These are phyloP conservation scores for Thamnophis sirtalis DNA, from an alignment of 2,113 vertebrate species.

Conservation along the genomic window DNA sequence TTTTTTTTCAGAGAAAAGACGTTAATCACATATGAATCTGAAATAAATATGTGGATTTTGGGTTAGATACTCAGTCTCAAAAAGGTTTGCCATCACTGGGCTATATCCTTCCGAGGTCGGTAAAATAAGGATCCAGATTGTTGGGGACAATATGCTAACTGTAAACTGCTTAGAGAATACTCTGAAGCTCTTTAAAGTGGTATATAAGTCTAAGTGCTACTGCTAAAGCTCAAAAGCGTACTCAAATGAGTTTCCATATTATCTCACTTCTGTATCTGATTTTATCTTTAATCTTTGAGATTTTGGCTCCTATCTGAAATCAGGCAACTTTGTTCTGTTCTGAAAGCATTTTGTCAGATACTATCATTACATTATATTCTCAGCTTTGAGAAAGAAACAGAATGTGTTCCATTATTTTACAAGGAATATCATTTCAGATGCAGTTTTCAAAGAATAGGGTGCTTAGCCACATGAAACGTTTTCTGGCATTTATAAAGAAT, in stretches of 20 bases:
- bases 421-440: not conserved
- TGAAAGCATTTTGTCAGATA: not conserved
- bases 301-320: not conserved
- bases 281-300: not conserved
- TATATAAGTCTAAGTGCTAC: not conserved
- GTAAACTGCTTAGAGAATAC: not conserved
- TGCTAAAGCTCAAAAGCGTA: not conserved
- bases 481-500: not conserved
- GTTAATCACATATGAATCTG: too few relatives aligned
- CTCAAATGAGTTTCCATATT: not conserved
- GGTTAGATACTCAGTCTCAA: too few relatives aligned
- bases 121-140: not conserved
- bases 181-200: not conserved
- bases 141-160: not conserved
- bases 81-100: too few relatives aligned
- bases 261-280: not conserved
- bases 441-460: not conserved
- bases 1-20: too few relatives aligned
- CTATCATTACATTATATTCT: not conserved
- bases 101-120: not conserved
- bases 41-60: too few relatives aligned
- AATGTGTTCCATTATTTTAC: not conserved
- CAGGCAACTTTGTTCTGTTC: not conserved
- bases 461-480: not conserved
- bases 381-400: not conserved